Base-by-base conservation (phyloP, 2,113 vertebrate genomes). In the Naja naja region DNA sequence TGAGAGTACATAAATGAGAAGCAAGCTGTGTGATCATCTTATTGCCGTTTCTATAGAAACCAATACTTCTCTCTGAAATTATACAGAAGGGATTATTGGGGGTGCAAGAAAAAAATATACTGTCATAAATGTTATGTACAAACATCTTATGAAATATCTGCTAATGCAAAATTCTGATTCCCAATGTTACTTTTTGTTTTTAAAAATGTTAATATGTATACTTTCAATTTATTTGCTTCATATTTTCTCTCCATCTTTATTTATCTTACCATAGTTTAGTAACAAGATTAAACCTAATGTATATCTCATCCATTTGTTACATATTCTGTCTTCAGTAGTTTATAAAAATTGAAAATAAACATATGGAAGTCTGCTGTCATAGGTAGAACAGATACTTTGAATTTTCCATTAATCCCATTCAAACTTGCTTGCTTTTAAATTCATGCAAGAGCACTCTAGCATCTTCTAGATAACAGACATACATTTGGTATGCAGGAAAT, bases 11-110 rank as follows among this genome's bases (percentile, higher is more conserved):
- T 96, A 69, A 95, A 96, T 96, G 95, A 97, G 97, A 96, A 96
- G 98, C 97, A 98, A 96, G 92, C 92, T 95, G 94, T 97, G 98
- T 96, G 96, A 96, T 97, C 96, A 95, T 95, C 96, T 96, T 97
- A 96, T 97, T 97, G 97, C 97, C 23, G 98, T 98, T 98, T 97
- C 98, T 97, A 98, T 98, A 95, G 98, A 97, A 98, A 98, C 98
- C 58, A 1, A 96, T 97, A 97, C 97, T 97, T 97, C 97, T 98
- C 96, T 96, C 97, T 95, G 96, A 96, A 95, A 97, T 96, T 96
- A 55, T 95, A 92, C 93, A 96, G 94, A 95, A 23, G 95, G 95
- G 96, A 95, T 96, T 97, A 94, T 96, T 95, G 95, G 93, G 94
- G 95, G 55, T 92, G 94, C n/a, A 81, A 95, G 95, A 87, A 91